Conservation (phyloP, 2,888 invertebrate genomes). For the Cephonodes hylas region DNA sequence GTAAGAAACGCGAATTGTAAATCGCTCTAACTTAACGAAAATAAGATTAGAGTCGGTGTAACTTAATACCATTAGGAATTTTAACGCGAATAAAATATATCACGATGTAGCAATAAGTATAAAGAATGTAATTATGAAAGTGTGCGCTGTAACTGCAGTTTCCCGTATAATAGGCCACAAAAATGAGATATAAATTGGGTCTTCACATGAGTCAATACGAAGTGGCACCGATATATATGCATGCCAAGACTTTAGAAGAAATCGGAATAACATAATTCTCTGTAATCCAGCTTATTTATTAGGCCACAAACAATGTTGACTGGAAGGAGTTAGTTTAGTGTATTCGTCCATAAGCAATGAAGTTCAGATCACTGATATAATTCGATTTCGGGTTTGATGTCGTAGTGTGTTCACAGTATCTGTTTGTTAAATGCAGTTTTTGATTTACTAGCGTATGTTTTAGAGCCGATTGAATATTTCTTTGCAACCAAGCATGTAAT, state of each 20-base stretch:
- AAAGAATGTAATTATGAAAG: background rate
- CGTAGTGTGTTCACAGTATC: background rate
- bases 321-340: slow-evolving; percentile 8
- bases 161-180: background rate
- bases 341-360: slow-evolving; percentile 11
- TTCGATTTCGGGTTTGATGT: background rate
- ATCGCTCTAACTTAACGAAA: background rate
- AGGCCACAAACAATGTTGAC: background rate
- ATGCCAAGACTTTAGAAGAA: background rate
- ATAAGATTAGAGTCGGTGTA: background rate
- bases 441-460: background rate
- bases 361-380: background rate
- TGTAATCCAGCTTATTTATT: background rate
- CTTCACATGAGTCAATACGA: too few species aligned
- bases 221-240: background rate
- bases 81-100: background rate
- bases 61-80: background rate
- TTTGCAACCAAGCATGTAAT: too few species aligned
- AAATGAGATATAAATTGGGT: background rate
- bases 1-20: background rate
- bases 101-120: background rate
- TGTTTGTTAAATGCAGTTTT: background rate
- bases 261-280: background rate
- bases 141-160: background rate
- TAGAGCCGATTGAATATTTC: background rate